Percentiles rank a stretch among this genome's conserved stretches.
These are phyloP conservation scores for Nebria brevicollis DNA, from an alignment of 2,888 invertebrate species.

Conservation along the genomic window DNA sequence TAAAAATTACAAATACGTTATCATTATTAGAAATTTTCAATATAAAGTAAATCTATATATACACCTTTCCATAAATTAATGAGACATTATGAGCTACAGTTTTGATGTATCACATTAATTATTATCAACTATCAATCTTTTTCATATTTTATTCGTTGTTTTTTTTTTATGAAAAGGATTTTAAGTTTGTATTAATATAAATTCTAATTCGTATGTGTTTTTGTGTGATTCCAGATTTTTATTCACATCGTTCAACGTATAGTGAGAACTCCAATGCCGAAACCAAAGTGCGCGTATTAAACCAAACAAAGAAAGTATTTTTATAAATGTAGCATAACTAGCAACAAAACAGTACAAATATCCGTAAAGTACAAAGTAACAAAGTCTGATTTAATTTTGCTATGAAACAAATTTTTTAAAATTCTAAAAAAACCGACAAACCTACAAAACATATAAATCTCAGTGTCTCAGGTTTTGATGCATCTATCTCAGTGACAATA, in stretches of 20 bases:
- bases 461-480: conserved; percentile 43
- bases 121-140: too few species aligned
- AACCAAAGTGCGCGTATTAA: conserved; percentile 45
- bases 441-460: conserved; percentile 16
- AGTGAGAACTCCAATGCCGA: conserved; percentile 44
- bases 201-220: conserved; percentile 25
- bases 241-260: conserved; percentile 36
- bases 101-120: too few species aligned
- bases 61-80: too few species aligned
- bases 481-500: conserved; percentile 39
- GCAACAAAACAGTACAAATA: conserved; percentile 59
- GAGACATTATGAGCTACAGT: too few species aligned
- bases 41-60: too few species aligned
- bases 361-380: conserved; percentile 59
- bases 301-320: conserved; percentile 47
- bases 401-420: conserved; percentile 40
- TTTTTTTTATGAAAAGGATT: not conserved
- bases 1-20: too few species aligned
- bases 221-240: conserved; percentile 44
- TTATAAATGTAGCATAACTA: conserved; percentile 50
- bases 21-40: too few species aligned
- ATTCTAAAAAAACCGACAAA: not conserved
- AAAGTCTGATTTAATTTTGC: conserved; percentile 52
- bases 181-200: not conserved
- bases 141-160: too few species aligned